Evolutionary conservation across 2,888 invertebrate genomes (phyloP).

Genomic region (Cyrtodaria siliqua): DNA sequence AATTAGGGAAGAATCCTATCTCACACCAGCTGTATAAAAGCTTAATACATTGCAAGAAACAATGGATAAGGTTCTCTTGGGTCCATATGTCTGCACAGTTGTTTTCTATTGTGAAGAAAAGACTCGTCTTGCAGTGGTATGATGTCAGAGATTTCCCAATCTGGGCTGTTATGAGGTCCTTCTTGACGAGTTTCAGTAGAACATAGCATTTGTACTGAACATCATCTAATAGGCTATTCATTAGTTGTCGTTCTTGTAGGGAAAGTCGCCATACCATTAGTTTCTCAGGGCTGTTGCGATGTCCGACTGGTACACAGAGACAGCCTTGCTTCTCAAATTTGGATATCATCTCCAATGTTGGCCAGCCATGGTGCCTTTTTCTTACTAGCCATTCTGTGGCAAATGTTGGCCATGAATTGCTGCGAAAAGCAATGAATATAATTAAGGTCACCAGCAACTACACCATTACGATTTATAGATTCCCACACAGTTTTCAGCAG

Average conservation of each 20-base stretch:
- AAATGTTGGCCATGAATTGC: neutral
- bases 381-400: neutral
- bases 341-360: neutral
- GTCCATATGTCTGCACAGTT: neutral
- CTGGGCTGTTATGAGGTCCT: neutral
- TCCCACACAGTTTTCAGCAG: no score
- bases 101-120: conserved; percentile 3
- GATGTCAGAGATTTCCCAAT: neutral
- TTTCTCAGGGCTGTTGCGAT: neutral
- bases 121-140: conserved; percentile 16
- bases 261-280: conserved; percentile 25
- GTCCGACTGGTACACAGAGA: conserved; percentile 8
- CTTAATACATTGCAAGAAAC: neutral
- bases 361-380: neutral
- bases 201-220: conserved; percentile 27
- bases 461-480: no score
- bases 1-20: conserved; percentile 5
- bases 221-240: conserved; percentile 23
- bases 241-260: conserved; percentile 23
- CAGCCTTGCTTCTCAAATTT: neutral
- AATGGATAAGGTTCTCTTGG: neutral
- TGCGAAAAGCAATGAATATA: neutral
- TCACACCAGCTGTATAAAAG: neutral
- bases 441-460: no score
- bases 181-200: conserved; percentile 28